A percentile compares a stretch with the other conserved stretches of the same genome.
Conservation (phyloP, 2,888 invertebrate genomes). For the Brachypalpus laphriformis region DNA sequence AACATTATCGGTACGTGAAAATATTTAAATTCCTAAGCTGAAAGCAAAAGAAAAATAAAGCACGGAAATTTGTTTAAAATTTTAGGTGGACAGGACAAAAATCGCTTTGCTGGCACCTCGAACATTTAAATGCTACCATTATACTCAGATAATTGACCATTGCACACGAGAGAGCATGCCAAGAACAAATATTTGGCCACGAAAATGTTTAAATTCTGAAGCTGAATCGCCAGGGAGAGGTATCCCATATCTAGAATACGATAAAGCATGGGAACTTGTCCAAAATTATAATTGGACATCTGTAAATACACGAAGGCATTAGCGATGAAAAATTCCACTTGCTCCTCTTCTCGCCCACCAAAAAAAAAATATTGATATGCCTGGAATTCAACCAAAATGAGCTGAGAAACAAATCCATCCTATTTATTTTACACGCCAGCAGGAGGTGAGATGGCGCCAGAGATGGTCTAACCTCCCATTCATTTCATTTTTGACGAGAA, state of each 20-base stretch:
- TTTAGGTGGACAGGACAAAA: too few species aligned
- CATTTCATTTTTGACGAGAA: slow-evolving; percentile 40
- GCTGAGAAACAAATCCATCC: slow-evolving; percentile 46
- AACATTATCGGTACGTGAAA: too few species aligned
- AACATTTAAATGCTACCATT: too few species aligned
- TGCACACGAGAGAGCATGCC: too few species aligned
- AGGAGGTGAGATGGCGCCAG: slow-evolving; percentile 81
- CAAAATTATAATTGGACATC: slow-evolving; percentile 23
- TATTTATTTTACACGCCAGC: slow-evolving; percentile 77
- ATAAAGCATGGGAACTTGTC: slow-evolving; percentile 11
- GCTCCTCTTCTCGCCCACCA: slow-evolving; percentile 13
- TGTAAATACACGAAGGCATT: slow-evolving; percentile 1
- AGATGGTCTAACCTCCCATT: slow-evolving; percentile 78
- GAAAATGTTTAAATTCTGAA: background rate
- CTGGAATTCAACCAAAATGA: slow-evolving; percentile 44
- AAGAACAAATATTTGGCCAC: background rate
- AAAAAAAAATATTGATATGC: slow-evolving; percentile 51
- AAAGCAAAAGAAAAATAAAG: too few species aligned
- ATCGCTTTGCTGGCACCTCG: too few species aligned
- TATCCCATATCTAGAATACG: background rate
- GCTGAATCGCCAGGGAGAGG: background rate
- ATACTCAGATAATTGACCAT: too few species aligned
- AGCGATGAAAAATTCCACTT: slow-evolving; percentile 21
- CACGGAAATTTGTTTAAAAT: too few species aligned
- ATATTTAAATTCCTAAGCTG: too few species aligned